A percentile compares a stretch with the other conserved stretches of the same genome.
Conservation (phyloP, 2,113 vertebrate species). For the Corythaixoides concolor region DNA sequence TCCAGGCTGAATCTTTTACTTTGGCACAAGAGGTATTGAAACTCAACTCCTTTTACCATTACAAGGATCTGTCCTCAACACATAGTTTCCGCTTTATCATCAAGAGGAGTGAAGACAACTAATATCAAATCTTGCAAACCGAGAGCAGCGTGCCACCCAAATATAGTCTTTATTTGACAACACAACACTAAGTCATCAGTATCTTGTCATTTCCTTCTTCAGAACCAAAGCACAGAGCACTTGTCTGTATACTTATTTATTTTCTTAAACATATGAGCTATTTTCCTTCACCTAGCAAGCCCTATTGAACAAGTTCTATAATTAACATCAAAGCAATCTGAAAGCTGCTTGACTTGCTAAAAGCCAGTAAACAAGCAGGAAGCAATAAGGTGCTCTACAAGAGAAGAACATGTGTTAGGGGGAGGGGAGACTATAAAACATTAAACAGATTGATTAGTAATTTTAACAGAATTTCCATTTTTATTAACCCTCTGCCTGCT, state of each 20-base stretch:
- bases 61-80: not conserved
- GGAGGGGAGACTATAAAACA: slow-evolving; percentile 16
- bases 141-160: not conserved
- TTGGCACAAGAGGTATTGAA: not conserved
- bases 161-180: not conserved
- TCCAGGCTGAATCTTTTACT: not conserved
- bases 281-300: slow-evolving; percentile 38
- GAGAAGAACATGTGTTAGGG: slow-evolving; percentile 37
- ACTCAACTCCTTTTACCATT: not conserved
- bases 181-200: not conserved
- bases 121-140: not conserved
- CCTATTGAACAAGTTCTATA: slow-evolving; percentile 44
- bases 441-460: slow-evolving; percentile 28
- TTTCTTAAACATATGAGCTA: slow-evolving; percentile 28
- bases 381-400: slow-evolving; percentile 45
- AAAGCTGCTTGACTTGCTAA: slow-evolving; percentile 58
- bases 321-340: slow-evolving; percentile 64
- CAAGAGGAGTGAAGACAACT: not conserved
- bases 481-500: not conserved
- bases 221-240: not conserved
- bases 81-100: not conserved
- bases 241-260: slow-evolving; percentile 24
- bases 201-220: not conserved
- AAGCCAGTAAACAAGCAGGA: slow-evolving; percentile 47
- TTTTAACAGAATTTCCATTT: slow-evolving; percentile 31